These are phyloP conservation scores for Eristalinus aeneus DNA, from an alignment of 2,888 invertebrate species.

Conservation along the genomic window DNA sequence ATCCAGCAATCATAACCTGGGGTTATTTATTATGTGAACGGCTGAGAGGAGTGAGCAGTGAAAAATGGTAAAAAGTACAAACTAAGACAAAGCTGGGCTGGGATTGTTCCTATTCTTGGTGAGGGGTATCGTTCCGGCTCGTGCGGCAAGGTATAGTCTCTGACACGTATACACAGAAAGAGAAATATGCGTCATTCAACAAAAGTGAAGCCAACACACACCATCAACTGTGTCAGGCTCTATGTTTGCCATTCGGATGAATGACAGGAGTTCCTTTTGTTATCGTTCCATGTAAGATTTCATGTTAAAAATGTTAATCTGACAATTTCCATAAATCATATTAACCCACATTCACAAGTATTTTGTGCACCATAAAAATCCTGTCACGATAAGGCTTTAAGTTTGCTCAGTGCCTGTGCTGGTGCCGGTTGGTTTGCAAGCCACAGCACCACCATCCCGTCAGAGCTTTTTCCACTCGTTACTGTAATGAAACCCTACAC, in stretches of 20 bases:
- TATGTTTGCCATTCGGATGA: conserved; percentile 32
- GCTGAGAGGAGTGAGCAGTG: conserved; percentile 31
- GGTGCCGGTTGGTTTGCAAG: not conserved
- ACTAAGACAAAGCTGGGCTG: conserved; percentile 24
- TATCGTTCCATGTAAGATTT: conserved; percentile 63
- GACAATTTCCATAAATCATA: conserved; percentile 73
- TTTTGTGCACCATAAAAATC: conserved; percentile 49
- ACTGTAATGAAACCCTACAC: conserved; percentile 54
- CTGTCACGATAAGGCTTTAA: conserved; percentile 53
- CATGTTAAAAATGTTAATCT: conserved; percentile 72
- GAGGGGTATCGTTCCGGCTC: not conserved
- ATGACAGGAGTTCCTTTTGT: conserved; percentile 56
- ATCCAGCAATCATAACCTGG: conserved; percentile 30
- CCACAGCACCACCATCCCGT: conserved; percentile 2
- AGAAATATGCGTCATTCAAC: not conserved
- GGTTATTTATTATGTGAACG: conserved; percentile 44
- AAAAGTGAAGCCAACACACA: not conserved
- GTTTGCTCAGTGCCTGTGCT: not conserved
- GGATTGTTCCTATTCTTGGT: not conserved
- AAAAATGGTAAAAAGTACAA: conserved; percentile 25
- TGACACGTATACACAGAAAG: not conserved
- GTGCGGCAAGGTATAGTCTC: not conserved
- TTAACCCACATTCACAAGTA: conserved; percentile 70
- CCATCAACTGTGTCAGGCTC: not conserved
- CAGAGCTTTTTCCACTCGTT: conserved; percentile 16